These are phyloP conservation scores for Psittacus erithacus DNA, from an alignment of 2,113 vertebrate species.

Conservation along the genomic window DNA sequence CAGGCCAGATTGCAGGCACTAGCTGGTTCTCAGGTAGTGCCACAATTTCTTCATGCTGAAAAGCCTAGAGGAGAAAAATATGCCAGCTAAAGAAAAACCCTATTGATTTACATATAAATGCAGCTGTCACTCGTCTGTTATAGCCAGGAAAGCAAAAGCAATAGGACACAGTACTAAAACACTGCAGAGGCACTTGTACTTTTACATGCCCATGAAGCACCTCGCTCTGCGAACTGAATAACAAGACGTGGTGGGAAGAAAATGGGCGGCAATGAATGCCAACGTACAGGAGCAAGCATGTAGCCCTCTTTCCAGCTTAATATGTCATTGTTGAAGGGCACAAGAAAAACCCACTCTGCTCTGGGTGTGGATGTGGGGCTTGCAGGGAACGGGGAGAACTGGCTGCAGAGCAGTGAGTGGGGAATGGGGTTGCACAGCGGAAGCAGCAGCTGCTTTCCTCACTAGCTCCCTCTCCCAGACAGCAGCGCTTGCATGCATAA, in stretches of 20 bases:
- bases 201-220: neutral
- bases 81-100: neutral
- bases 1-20: neutral
- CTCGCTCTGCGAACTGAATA: fast-evolving
- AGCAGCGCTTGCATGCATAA: neutral
- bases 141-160: neutral
- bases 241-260: neutral
- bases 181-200: neutral
- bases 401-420: neutral
- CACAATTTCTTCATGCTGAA: neutral
- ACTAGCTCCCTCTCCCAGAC: neutral
- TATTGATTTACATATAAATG: neutral
- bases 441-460: constrained; percentile 42
- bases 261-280: neutral
- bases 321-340: fast-evolving
- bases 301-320: neutral
- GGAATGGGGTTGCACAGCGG: neutral
- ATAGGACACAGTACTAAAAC: neutral
- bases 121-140: neutral
- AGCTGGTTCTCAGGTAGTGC: neutral
- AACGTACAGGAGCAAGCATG: fast-evolving
- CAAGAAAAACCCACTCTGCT: neutral
- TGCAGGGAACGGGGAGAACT: neutral
- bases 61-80: neutral
- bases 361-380: neutral